Base-by-base conservation (phyloP, 2,113 vertebrate genomes). In the Rhinolophus ferrumequinum region DNA sequence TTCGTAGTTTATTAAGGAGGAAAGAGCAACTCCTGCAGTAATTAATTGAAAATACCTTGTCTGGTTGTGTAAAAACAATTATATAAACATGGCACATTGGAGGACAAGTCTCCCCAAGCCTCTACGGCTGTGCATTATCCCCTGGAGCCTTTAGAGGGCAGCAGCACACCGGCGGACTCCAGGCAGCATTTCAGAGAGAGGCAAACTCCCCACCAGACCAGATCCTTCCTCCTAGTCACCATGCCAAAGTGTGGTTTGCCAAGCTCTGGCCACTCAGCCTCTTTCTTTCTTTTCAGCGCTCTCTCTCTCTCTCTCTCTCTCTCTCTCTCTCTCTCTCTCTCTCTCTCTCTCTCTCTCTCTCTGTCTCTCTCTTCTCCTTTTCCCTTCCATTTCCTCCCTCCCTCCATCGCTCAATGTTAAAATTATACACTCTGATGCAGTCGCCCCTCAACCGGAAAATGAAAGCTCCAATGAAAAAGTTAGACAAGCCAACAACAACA, bases 121-220 rank as follows among this genome's bases (percentile, higher is more conserved):
- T 93, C 47, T 5, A 41, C 30, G 64, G 84, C 7, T 81, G 72
- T 93, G 95, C 89, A 92, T 76, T 97, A 89, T 81, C 41, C 66
- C 64, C 47, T 54, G 83, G 81, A 44, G 92, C 98, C 98, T 97
- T 80, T 86, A 97, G 98, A 98, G 97, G 98, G 98, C 98, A 98
- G 98, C 98, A 98, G 94, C 58, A 83, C 47, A 97, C 95, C 41
- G 93, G 92, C 81, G 62, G 94, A 94, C 52, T 96, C 80, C 38
- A 69, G 73, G 90, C 52, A 54, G 89, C 64, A 13, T 22, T 75
- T 62, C 38, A 52, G 75, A 81, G 52, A 52, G 75, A 81, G 52
- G 88, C 54, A 90, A 86, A 95, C 95, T 80, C 94, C 77, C 41
- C 44, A 97, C 95, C 94, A 97, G 95, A 97, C 97, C 94, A 97